A percentile compares a stretch with the other conserved stretches of the same genome.
These are phyloP conservation scores for Sebastes aleutianus DNA, from an alignment of 2,797 vertebrate species.

Conservation along the genomic window DNA sequence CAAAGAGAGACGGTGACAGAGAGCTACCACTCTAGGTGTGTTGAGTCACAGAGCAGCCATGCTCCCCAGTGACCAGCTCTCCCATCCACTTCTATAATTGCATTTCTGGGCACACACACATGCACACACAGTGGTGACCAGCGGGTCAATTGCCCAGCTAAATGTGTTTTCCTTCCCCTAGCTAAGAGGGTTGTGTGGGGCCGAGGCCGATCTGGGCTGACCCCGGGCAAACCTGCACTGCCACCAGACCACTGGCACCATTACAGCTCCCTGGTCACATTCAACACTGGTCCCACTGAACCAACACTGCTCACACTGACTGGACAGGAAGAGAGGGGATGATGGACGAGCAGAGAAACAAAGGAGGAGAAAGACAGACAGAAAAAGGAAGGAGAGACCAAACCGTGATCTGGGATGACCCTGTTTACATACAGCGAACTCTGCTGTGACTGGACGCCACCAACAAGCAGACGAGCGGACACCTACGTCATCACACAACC, in stretches of 20 bases:
- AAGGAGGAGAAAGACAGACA: constrained; percentile 14
- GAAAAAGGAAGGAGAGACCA: neutral
- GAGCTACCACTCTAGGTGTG: constrained; percentile 34
- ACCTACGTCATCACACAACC: neutral
- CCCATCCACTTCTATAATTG: constrained; percentile 91
- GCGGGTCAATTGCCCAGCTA: constrained; percentile 78
- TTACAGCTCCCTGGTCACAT: constrained; percentile 50
- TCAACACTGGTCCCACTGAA: constrained; percentile 15
- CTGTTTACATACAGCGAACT: neutral
- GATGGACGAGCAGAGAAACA: constrained; percentile 47
- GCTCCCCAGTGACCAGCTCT: constrained; percentile 82
- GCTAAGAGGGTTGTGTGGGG: constrained; percentile 52
- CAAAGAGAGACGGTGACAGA: constrained; percentile 8
- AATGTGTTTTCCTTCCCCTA: constrained; percentile 81
- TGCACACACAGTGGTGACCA: constrained; percentile 41
- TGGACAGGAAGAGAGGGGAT: constrained; percentile 37
- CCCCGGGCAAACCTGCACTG: constrained; percentile 23
- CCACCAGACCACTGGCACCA: constrained; percentile 52
- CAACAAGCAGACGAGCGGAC: neutral
- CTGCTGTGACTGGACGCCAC: too few relatives aligned
- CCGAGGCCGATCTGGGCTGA: constrained; percentile 46
- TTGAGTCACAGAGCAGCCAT: constrained; percentile 52
- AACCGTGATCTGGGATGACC: neutral
- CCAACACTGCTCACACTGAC: constrained; percentile 6
- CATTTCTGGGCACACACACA: constrained; percentile 80